A percentile compares a stretch with the other conserved stretches of the same genome.
Conservation (phyloP, 2,797 vertebrate genomes). For the Tapera naevia region DNA sequence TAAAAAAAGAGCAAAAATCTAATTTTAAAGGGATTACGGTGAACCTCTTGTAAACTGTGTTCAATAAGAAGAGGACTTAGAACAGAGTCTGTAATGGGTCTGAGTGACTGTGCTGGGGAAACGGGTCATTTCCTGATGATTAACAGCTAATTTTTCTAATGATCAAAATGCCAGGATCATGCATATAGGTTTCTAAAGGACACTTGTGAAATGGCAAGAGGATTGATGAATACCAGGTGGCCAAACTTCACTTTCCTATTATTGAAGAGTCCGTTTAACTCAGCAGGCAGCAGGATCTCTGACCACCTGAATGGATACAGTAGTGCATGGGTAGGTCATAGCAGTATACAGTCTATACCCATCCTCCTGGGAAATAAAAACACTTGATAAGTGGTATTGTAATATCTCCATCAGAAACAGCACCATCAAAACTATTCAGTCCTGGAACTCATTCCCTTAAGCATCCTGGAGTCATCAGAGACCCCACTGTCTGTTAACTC, state of each 20-base stretch:
- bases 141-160: constrained; percentile 60
- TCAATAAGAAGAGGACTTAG: constrained; percentile 76
- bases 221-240: constrained; percentile 72
- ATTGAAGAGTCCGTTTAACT: background rate
- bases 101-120: constrained; percentile 61
- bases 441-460: background rate
- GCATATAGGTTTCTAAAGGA: constrained; percentile 58
- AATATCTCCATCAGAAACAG: constrained; percentile 10
- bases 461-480: background rate
- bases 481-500: background rate
- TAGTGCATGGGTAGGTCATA: background rate
- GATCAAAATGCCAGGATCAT: background rate
- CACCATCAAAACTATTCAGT: background rate
- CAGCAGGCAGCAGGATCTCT: constrained; percentile 5
- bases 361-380: constrained; percentile 13
- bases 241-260: constrained; percentile 34
- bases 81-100: constrained; percentile 63
- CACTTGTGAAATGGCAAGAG: constrained; percentile 49
- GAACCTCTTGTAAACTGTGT: constrained; percentile 75
- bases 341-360: background rate
- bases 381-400: background rate
- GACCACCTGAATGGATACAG: background rate
- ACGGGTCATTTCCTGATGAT: constrained; percentile 78
- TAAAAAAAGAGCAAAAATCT: constrained; percentile 67
- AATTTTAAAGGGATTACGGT: constrained; percentile 82